Evolutionary conservation across 2,113 vertebrate species (phyloP), one percentile per base, ranked within the genome.

Genomic region (Pontoporia blainvillei): DNA sequence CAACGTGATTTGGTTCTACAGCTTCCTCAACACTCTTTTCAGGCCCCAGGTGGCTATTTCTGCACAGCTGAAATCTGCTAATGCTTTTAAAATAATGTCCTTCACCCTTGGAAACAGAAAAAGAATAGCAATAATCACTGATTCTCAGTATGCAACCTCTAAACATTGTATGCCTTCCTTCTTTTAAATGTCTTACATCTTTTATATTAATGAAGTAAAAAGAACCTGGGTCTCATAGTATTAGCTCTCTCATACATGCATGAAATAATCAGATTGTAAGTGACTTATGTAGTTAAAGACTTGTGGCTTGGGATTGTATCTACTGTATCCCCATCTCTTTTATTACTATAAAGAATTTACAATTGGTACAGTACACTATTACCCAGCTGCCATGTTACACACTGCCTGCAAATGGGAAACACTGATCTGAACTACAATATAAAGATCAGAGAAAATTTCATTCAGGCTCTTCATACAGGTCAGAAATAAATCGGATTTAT

Each of bases 71-170:
- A 98, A 97, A 98, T 96, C 93, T 96, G 90, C 64, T 76, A 97
- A 92, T 44, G 52, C 91, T 97, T 91, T 97, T 97, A 95, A 96
- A 96, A 98, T 98, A 97, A 97, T 96, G 95, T 86, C 61, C 72
- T 96, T 98, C 93, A 76, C 75, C 39, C 64, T 83, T 95, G 61
- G 78, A 98, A 98, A 96, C 39, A n/a, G 67, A 97, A 75, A 93
- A 97, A 96, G 52, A 75, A 96, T 31, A 94, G 78, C 90, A 97
- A 97, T 86, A 76, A 97, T 86, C 95, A 89, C 75, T 82, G 95
- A 93, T 95, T 96, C 97, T 94, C 90, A 79, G 7, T 79, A 79
- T 97, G 92, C 87, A 94, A 96, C 92, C 94, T 96, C 97, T 97
- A 97, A 96, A 97, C 34, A 96, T 69, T 94, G 97, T 71, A 96